phyloP scores from a whole-genome alignment of 2,113 vertebrate genomes.

The Ammospiza caudacuta region DNA sequence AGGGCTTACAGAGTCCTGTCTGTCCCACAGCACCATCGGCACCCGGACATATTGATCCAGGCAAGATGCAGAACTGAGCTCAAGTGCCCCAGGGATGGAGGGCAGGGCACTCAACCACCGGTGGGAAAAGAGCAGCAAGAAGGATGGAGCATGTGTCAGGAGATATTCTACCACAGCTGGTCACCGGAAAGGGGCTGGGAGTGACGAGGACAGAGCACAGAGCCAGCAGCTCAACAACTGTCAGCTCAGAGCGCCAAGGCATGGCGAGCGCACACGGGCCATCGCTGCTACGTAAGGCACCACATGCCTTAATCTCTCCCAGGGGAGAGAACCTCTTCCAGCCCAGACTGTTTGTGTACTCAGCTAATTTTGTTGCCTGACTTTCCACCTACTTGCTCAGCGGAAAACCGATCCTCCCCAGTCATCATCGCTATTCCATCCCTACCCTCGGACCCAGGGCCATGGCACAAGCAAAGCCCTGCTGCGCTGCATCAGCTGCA shows the following conservation, averaged over 20 bases:
- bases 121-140: neutral
- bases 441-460: neutral
- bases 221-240: constrained; percentile 46
- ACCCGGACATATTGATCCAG: neutral
- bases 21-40: neutral
- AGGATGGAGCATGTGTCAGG: neutral
- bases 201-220: neutral
- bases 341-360: constrained; percentile 63
- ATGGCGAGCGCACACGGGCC: neutral
- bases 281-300: neutral
- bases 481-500: constrained; percentile 26
- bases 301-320: constrained; percentile 46
- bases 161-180: neutral
- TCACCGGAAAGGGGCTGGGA: constrained; percentile 30
- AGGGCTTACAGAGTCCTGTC: neutral
- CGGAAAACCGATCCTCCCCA: constrained; percentile 43
- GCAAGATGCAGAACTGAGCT: neutral
- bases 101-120: neutral
- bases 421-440: constrained; percentile 58
- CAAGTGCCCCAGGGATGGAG: neutral
- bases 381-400: constrained; percentile 67
- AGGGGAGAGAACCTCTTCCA: neutral
- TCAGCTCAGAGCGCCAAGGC: constrained; percentile 22
- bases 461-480: neutral
- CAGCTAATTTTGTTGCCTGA: constrained; percentile 65